Base-by-base conservation (phyloP, 1,140 invertebrate species). In the Thaumatotibia leucotreta region DNA sequence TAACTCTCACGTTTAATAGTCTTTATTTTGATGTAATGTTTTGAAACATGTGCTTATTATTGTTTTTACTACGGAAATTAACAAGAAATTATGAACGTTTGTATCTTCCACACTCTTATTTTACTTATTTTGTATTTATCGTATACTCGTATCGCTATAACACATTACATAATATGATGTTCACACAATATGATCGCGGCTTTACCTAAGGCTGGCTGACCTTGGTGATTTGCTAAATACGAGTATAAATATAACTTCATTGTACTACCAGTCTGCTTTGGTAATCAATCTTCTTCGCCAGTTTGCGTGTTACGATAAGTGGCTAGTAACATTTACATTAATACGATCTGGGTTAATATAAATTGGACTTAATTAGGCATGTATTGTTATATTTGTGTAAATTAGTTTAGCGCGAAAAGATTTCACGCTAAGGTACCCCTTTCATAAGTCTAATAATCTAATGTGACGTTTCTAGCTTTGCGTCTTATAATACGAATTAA, bases 301-400 rank as follows among this genome's bases (percentile, higher is more conserved):
- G 50, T 54, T 54, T 54, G 50, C 50, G 50, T 54, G 50, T 54
- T 27, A 24, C 23, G 50, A 23, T 54, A 54, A 54, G 50, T 54
- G 50, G 23, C 50, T 54, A 39, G 35, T 4, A 54, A 54, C 50
- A 54, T 54, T 54, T 54, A 24, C 23, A 54, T 54, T 54, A 54
- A 54, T 54, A 54, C 23, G 23, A 24, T 54, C 35, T 11, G 35
- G n/a, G 35, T 39, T 39, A 39, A 39, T 39, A 39, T 39, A 39
- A 35, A 39, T 39, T 39, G 35, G 14, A 39, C 35, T 39, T 39
- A 39, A 39, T 39, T 39, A 5, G 4, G 4, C 35, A 39, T 5
- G 11, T 14, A 39, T 39, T 39, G n/a, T 39, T 39, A 4, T 39
- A n/a, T 39, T 39, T 39, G 35, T 39, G 35, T 39, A 17, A 14